Percentiles rank a stretch among this genome's conserved stretches.
These are phyloP conservation scores for Carcinoscorpius rotundicauda DNA, from an alignment of 1,140 invertebrate species.

Conservation along the genomic window DNA sequence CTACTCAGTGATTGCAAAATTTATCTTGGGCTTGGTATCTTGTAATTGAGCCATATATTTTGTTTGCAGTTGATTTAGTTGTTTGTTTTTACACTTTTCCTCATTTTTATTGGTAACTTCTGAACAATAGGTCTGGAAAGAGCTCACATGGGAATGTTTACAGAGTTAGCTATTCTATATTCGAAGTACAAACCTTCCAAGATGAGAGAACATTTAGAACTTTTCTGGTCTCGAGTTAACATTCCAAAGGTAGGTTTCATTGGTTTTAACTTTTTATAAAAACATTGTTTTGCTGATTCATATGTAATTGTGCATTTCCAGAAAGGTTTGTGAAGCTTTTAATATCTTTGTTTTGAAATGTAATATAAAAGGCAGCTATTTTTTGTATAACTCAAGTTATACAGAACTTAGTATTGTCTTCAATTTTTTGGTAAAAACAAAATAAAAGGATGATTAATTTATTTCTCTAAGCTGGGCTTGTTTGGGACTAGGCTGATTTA, in stretches of 20 bases:
- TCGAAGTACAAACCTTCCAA: constrained; percentile 97
- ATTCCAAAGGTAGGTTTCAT: constrained; percentile 74
- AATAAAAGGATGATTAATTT: too few relatives aligned
- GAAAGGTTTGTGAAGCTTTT: too few relatives aligned
- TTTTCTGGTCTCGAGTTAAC: constrained; percentile 99
- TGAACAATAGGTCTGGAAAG: constrained; percentile 55
- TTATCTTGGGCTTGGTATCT: neutral
- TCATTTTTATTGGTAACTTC: constrained; percentile 8
- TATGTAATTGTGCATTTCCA: too few relatives aligned
- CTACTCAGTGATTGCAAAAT: neutral
- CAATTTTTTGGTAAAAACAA: too few relatives aligned
- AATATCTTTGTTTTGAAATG: too few relatives aligned
- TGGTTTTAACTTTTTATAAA: too few relatives aligned
- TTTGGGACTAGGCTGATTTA: too few relatives aligned
- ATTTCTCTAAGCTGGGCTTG: too few relatives aligned
- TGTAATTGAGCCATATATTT: neutral
- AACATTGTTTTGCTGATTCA: too few relatives aligned
- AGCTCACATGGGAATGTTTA: constrained; percentile 99
- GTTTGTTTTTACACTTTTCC: neutral
- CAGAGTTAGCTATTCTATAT: constrained; percentile 93
- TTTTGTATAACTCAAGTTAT: too few relatives aligned
- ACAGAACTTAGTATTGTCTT: too few relatives aligned
- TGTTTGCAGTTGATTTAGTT: neutral
- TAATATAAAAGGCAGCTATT: too few relatives aligned
- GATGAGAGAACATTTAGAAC: constrained; percentile 95